phyloP scores from a whole-genome alignment of 2,113 vertebrate genomes.

The Corythornis madagascariensis region DNA sequence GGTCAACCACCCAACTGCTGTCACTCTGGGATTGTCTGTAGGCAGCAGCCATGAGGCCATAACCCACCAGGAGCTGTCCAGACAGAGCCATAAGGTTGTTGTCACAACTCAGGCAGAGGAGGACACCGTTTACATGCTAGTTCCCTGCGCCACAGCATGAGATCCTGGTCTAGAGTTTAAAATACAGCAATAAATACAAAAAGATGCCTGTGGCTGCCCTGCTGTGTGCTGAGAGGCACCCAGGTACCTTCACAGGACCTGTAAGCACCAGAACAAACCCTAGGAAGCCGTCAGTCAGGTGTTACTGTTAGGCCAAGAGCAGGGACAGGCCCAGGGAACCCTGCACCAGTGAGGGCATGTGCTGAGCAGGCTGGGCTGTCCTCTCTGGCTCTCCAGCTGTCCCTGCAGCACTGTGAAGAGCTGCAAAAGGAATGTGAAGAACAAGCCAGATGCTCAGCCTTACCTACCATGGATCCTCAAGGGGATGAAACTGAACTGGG shows the following conservation, averaged over 20 bases:
- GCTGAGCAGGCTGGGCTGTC: neutral
- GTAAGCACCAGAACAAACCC: neutral
- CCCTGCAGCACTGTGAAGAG: neutral
- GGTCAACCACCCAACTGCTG: accelerated
- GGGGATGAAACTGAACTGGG: neutral
- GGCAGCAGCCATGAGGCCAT: neutral
- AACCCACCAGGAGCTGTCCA: neutral
- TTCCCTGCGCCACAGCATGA: accelerated
- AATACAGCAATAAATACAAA: neutral
- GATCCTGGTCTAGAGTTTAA: neutral
- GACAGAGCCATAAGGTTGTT: neutral
- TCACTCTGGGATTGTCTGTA: neutral
- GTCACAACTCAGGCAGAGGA: neutral
- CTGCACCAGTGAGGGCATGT: neutral
- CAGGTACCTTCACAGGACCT: neutral
- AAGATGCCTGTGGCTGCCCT: neutral
- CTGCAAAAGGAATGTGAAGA: slow-evolving; percentile 21
- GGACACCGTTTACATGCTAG: accelerated
- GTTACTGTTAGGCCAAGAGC: neutral
- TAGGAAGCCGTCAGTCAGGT: neutral
- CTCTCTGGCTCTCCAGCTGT: neutral
- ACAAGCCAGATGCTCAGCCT: neutral
- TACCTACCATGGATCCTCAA: neutral
- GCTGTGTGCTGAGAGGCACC: neutral
- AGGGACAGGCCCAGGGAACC: neutral